Percentiles rank a stretch among this genome's conserved stretches.
Evolutionary conservation across 2,113 vertebrate species (phyloP).

Genomic region (Sarotherodon lohbergeri): DNA sequence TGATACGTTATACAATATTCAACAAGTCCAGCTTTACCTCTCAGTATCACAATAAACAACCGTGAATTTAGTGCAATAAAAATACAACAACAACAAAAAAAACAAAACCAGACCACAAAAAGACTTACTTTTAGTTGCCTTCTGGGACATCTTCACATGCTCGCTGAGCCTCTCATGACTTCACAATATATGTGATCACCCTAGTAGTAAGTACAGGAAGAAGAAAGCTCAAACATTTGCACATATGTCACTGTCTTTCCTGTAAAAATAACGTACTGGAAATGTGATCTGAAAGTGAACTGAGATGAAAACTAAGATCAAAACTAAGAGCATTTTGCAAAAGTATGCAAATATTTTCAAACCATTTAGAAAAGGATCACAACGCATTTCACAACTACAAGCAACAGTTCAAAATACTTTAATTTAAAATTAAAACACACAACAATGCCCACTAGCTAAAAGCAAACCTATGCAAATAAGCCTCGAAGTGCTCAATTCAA

Average conservation of each 20-base stretch:
- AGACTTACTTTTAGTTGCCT: constrained; percentile 57
- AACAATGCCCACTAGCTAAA: neutral
- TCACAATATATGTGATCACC: constrained; percentile 28
- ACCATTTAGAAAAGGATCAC: neutral
- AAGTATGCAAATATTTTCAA: neutral
- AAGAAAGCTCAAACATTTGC: neutral
- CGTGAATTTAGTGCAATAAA: neutral
- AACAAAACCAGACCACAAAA: neutral
- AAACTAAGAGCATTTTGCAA: neutral
- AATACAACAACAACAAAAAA: neutral
- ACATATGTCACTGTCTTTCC: neutral
- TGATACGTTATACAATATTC: neutral
- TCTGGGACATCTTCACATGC: constrained; percentile 69
- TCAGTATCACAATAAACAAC: neutral
- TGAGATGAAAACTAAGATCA: neutral
- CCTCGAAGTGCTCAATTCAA: neutral
- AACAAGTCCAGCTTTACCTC: neutral
- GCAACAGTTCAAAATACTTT: neutral
- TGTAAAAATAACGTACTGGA: neutral
- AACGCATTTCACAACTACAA: neutral
- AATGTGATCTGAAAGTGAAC: neutral
- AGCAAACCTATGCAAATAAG: neutral
- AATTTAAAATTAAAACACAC: neutral
- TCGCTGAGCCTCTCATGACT: constrained; percentile 47
- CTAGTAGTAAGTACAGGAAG: neutral